Evolutionary conservation across 2,888 invertebrate genomes (phyloP).

Genomic region (Eumerus sabulonum): DNA sequence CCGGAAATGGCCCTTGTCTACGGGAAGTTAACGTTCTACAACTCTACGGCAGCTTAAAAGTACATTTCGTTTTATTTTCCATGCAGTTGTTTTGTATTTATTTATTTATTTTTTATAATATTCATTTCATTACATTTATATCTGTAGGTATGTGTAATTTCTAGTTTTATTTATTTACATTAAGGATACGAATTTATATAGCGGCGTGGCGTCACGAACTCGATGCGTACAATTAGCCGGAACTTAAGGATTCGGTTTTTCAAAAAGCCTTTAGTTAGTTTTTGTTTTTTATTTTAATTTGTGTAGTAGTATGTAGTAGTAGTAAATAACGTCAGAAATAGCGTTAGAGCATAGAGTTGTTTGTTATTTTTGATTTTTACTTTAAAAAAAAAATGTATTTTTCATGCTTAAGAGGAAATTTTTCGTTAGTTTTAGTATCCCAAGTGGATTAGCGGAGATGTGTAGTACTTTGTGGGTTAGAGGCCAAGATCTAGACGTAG

Average conservation of each 20-base stretch:
- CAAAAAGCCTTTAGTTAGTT: conserved; percentile 48
- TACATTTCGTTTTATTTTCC: conserved; percentile 4
- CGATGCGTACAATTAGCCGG: conserved; percentile 44
- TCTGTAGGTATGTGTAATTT: conserved; percentile 11
- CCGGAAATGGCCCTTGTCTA: not conserved
- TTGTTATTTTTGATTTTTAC: too few species aligned
- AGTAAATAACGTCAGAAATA: conserved; percentile 11
- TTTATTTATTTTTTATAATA: conserved; percentile 7
- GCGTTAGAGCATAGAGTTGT: conserved; percentile 22
- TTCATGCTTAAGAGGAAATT: conserved; percentile 21
- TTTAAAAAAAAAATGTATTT: conserved; percentile 13
- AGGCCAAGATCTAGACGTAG: conserved; percentile 83
- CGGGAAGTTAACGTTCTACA: conserved; percentile 39
- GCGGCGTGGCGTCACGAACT: conserved; percentile 41
- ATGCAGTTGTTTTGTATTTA: conserved; percentile 21
- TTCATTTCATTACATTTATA: conserved; percentile 1
- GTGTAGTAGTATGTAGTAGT: conserved; percentile 11
- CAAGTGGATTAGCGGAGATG: not conserved
- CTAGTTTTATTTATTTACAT: conserved; percentile 47
- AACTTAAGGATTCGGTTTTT: conserved; percentile 42
- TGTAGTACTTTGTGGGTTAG: conserved; percentile 4
- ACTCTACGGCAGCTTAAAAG: conserved; percentile 26
- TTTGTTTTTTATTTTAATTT: conserved; percentile 6
- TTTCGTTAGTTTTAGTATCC: conserved; percentile 12
- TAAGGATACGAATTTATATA: conserved; percentile 21